phyloP scores from a whole-genome alignment of 2,797 vertebrate species.

The Pangasius djambal region DNA sequence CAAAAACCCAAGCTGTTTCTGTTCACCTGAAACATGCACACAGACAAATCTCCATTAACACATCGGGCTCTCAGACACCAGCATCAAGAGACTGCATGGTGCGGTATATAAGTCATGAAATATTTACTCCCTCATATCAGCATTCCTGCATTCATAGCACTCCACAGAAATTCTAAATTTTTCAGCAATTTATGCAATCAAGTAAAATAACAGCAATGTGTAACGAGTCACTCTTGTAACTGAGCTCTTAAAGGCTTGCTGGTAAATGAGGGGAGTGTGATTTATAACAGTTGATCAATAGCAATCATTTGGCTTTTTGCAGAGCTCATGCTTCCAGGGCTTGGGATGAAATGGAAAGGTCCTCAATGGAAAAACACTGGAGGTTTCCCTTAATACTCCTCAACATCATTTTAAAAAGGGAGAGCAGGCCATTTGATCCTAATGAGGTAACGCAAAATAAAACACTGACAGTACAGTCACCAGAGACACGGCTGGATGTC shows the following conservation, averaged over 20 bases:
- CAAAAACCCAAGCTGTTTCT: neutral
- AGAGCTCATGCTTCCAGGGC: constrained; percentile 38
- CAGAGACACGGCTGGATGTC: constrained; percentile 29
- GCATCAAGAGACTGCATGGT: neutral
- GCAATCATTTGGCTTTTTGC: constrained; percentile 43
- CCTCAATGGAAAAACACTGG: constrained; percentile 19
- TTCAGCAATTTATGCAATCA: constrained; percentile 38
- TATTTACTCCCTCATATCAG: constrained; percentile 6
- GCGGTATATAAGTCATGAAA: constrained; percentile 19
- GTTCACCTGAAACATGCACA: neutral
- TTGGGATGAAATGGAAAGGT: neutral
- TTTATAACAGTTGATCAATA: constrained; percentile 52
- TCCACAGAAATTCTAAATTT: constrained; percentile 20
- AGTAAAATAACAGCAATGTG: constrained; percentile 30
- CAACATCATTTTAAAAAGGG: neutral
- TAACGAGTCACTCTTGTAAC: constrained; percentile 44
- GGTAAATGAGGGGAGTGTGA: constrained; percentile 29
- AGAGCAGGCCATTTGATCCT: constrained; percentile 2
- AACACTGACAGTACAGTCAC: constrained; percentile 55
- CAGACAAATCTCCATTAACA: neutral
- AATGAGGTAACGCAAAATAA: constrained; percentile 17
- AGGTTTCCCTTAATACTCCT: neutral
- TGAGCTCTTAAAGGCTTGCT: constrained; percentile 45
- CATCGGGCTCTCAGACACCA: neutral
- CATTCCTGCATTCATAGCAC: constrained; percentile 18